Percentiles rank a stretch among this genome's conserved stretches.
phyloP scores from a whole-genome alignment of 1,140 invertebrate genomes.

The Pogonognathellus flavescens region DNA sequence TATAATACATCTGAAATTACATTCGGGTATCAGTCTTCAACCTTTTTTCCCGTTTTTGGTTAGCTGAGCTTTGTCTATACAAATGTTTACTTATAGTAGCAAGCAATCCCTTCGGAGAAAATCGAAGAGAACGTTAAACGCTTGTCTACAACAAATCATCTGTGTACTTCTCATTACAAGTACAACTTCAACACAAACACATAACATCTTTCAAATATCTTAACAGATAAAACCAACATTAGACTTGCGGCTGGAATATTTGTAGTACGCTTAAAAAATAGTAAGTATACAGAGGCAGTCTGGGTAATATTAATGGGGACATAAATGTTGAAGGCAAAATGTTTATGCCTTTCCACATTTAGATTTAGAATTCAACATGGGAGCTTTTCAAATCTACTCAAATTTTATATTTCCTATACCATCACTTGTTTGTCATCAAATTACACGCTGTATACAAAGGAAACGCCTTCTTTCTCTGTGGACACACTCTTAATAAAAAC shows the following conservation, averaged over 20 bases:
- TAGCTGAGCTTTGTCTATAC: not conserved
- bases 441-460: not conserved
- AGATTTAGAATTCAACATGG: too few relatives aligned
- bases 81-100: constrained; percentile 34
- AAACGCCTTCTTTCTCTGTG: not conserved
- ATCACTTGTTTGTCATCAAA: constrained; percentile 36
- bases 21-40: not conserved
- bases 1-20: not conserved
- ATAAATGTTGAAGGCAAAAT: too few relatives aligned
- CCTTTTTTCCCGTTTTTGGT: not conserved
- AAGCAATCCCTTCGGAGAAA: constrained; percentile 9
- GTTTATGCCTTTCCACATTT: too few relatives aligned
- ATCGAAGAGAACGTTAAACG: constrained; percentile 23
- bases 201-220: constrained; percentile 14
- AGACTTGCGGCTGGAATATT: too few relatives aligned
- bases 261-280: too few relatives aligned
- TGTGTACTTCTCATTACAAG: constrained; percentile 24
- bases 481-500: not conserved
- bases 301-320: too few relatives aligned
- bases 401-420: too few relatives aligned
- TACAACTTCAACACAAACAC: not conserved
- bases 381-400: too few relatives aligned
- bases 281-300: too few relatives aligned
- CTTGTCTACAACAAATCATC: constrained; percentile 46
- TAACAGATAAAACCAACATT: not conserved